Conservation (phyloP, 2,113 vertebrate species). For the Dipodomys spectabilis region DNA sequence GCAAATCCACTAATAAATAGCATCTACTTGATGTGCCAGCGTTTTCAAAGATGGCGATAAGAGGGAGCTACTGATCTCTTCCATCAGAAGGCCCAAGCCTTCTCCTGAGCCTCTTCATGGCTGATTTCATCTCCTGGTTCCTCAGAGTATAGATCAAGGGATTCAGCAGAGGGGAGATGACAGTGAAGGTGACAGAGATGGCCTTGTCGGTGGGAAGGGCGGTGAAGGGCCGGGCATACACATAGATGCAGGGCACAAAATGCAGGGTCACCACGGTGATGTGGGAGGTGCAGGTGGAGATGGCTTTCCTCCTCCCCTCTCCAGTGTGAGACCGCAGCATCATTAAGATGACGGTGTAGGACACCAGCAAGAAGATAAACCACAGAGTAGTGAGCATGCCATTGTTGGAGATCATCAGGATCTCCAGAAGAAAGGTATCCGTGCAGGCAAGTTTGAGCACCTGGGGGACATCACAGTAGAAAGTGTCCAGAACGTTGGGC, state of each 20-base stretch:
- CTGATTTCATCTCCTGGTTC: slow-evolving; percentile 79
- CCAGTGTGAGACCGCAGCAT: slow-evolving; percentile 48
- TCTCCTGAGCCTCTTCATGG: slow-evolving; percentile 37
- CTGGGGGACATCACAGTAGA: slow-evolving; percentile 80
- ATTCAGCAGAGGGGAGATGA: slow-evolving; percentile 79
- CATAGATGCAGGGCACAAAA: slow-evolving; percentile 74
- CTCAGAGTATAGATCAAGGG: slow-evolving; percentile 79
- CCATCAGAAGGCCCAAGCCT: neutral
- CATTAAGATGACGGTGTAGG: slow-evolving; percentile 63
- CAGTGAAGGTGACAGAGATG: slow-evolving; percentile 71
- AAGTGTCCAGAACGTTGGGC: slow-evolving; percentile 69
- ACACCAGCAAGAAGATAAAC: slow-evolving; percentile 67
- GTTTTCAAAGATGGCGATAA: neutral
- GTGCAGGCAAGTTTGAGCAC: slow-evolving; percentile 73
- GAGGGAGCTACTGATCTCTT: neutral
- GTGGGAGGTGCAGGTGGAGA: slow-evolving; percentile 78
- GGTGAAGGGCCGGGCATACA: slow-evolving; percentile 76
- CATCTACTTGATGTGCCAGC: neutral
- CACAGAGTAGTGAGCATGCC: slow-evolving; percentile 53
- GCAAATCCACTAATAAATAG: neutral
- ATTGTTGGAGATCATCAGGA: slow-evolving; percentile 71
- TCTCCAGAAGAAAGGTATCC: slow-evolving; percentile 52
- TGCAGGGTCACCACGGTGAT: slow-evolving; percentile 74
- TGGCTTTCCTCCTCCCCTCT: slow-evolving; percentile 60
- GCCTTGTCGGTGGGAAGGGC: slow-evolving; percentile 70